These are phyloP conservation scores for Bombyx huttoni DNA, from an alignment of 2,888 invertebrate species.

Conservation along the genomic window DNA sequence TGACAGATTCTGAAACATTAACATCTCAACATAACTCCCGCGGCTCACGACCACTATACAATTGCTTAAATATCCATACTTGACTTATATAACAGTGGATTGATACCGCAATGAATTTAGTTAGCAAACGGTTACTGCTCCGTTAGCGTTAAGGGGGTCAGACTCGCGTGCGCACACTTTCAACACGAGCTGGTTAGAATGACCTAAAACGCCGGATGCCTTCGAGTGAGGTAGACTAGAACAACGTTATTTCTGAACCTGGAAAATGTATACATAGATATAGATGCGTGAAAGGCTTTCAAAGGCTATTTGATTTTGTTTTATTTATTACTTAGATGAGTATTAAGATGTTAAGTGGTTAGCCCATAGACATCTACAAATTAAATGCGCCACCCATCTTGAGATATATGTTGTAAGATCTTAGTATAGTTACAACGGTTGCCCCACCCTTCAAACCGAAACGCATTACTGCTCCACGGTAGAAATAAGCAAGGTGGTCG, in stretches of 20 bases:
- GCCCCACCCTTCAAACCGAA: no score
- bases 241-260: not conserved
- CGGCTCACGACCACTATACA: not conserved
- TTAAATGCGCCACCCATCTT: no score
- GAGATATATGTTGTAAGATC: no score
- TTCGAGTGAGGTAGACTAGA: slow-evolving; percentile 6
- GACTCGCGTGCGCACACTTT: slow-evolving; percentile 52
- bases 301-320: no score
- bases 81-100: not conserved
- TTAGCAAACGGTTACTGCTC: slow-evolving; percentile 14
- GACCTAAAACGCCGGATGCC: slow-evolving; percentile 33
- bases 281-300: not conserved
- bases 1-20: no score
- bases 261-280: not conserved
- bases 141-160: slow-evolving; percentile 54
- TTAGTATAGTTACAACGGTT: no score
- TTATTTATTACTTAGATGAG: no score
- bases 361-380: no score
- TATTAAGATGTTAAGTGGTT: no score
- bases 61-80: not conserved
- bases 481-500: no score
- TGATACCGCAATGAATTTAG: not conserved
- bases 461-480: no score
- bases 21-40: not conserved
- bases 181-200: slow-evolving; percentile 33